Conservation (phyloP, 2,797 vertebrate genomes). For the Melanotaenia boesemani region DNA sequence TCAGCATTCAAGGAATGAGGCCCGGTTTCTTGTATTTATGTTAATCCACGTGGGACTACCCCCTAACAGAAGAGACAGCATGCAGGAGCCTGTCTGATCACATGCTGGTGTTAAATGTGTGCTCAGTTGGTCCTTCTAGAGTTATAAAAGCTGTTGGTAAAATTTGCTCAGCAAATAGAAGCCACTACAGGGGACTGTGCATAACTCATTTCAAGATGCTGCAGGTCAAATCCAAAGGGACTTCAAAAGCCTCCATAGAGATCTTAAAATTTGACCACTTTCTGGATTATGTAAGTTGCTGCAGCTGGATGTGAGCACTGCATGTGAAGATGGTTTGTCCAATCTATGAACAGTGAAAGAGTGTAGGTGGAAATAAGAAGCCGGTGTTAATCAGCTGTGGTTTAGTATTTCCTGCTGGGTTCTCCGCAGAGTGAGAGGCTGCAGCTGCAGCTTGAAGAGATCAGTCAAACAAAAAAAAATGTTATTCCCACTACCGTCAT, state of each 20-base stretch:
- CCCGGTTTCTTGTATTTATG: background rate
- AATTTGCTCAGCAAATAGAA: constrained; percentile 21
- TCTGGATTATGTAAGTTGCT: constrained; percentile 23
- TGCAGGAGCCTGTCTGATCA: constrained; percentile 6
- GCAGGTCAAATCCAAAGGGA: constrained; percentile 8
- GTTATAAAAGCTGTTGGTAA: constrained; percentile 9
- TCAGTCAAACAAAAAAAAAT: constrained; percentile 40
- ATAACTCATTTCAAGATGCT: background rate
- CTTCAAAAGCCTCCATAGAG: constrained; percentile 10
- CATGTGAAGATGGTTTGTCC: constrained; percentile 8
- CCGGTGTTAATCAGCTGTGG: constrained; percentile 61
- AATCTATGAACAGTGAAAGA: constrained; percentile 13
- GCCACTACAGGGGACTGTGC: background rate
- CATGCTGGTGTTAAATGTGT: constrained; percentile 10
- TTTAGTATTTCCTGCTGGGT: constrained; percentile 68
- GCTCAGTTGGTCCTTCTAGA: background rate
- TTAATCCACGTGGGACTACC: background rate
- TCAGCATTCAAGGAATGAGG: constrained; percentile 7
- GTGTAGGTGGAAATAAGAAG: constrained; percentile 47
- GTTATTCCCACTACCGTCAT: constrained; percentile 18
- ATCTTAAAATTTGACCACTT: constrained; percentile 2
- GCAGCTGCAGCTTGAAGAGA: constrained; percentile 54
- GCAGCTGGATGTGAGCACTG: constrained; percentile 37
- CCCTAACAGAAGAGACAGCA: background rate
- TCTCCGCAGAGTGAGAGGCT: constrained; percentile 43